phyloP scores from a whole-genome alignment of 2,797 vertebrate genomes.

The Chaenodraco wilsoni region DNA sequence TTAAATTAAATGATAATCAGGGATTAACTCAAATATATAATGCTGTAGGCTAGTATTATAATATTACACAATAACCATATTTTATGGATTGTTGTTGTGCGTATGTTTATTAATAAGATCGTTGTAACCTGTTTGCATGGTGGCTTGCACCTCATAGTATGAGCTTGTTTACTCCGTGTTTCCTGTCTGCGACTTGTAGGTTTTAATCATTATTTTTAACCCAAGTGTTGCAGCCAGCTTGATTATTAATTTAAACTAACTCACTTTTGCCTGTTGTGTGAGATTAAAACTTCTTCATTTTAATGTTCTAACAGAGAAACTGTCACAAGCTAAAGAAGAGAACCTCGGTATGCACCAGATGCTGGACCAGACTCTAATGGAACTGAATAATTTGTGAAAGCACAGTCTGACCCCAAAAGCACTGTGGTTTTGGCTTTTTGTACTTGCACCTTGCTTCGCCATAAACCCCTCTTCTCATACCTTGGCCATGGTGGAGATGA shows the following conservation, averaged over 20 bases:
- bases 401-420: slow-evolving; percentile 77
- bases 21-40: slow-evolving; percentile 22
- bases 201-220: slow-evolving; percentile 34
- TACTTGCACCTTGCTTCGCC: slow-evolving; percentile 88
- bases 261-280: slow-evolving; percentile 46
- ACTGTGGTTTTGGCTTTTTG: slow-evolving; percentile 76
- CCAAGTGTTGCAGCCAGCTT: slow-evolving; percentile 42
- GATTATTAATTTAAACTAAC: slow-evolving; percentile 57
- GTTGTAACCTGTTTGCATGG: slow-evolving; percentile 55
- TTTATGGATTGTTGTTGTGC: slow-evolving; percentile 51
- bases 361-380: slow-evolving; percentile 99
- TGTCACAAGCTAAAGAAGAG: slow-evolving; percentile 99
- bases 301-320: slow-evolving; percentile 98
- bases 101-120: slow-evolving; percentile 25
- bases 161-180: slow-evolving; percentile 19
- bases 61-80: slow-evolving; percentile 12
- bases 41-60: slow-evolving; percentile 9
- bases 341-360: slow-evolving; percentile 99
- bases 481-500: slow-evolving; percentile 61
- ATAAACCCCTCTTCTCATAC: slow-evolving; percentile 66
- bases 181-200: slow-evolving; percentile 15
- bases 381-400: slow-evolving; percentile 99
- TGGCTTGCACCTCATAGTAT: slow-evolving; percentile 40
- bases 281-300: slow-evolving; percentile 82
- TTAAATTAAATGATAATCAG: slow-evolving; percentile 35